Conservation (phyloP, 1,140 invertebrate species). For the Dufourea novaeangliae region DNA sequence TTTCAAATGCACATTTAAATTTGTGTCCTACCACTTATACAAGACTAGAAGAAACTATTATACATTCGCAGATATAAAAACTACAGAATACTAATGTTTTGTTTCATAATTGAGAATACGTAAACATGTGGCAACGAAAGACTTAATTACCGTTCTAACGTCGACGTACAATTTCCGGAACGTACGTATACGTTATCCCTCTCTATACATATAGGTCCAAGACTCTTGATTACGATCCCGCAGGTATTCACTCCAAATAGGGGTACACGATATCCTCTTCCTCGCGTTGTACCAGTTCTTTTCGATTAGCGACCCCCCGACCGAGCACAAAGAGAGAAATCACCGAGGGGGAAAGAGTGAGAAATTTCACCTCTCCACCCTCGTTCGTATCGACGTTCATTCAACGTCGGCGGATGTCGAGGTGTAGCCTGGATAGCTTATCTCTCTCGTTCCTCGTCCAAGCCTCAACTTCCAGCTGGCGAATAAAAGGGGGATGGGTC, state of each 20-base stretch:
- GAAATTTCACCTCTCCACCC: slow-evolving; percentile 14
- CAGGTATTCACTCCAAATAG: neutral
- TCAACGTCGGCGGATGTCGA: neutral
- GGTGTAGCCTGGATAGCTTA: neutral
- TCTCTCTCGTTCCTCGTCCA: neutral
- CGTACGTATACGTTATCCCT: too few relatives aligned
- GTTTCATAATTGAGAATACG: too few relatives aligned
- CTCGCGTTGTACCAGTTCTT: slow-evolving; percentile 11
- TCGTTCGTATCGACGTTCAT: slow-evolving; percentile 5
- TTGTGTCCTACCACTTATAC: too few relatives aligned
- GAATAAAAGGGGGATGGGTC: slow-evolving; percentile 23
- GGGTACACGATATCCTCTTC: neutral
- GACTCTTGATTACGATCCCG: neutral
- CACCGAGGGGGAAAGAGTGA: neutral
- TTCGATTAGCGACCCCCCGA: slow-evolving; percentile 27
- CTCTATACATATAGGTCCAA: neutral
- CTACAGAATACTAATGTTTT: too few relatives aligned
- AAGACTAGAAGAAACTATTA: too few relatives aligned
- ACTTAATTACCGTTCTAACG: too few relatives aligned
- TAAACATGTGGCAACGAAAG: too few relatives aligned
- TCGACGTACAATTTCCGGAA: too few relatives aligned
- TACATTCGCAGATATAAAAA: too few relatives aligned
- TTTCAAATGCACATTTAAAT: too few relatives aligned
- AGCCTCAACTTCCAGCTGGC: neutral
- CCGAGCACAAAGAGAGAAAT: slow-evolving; percentile 14